Evolutionary conservation across 2,888 invertebrate species (phyloP).

Genomic region (Rotaria magnacalcarata): DNA sequence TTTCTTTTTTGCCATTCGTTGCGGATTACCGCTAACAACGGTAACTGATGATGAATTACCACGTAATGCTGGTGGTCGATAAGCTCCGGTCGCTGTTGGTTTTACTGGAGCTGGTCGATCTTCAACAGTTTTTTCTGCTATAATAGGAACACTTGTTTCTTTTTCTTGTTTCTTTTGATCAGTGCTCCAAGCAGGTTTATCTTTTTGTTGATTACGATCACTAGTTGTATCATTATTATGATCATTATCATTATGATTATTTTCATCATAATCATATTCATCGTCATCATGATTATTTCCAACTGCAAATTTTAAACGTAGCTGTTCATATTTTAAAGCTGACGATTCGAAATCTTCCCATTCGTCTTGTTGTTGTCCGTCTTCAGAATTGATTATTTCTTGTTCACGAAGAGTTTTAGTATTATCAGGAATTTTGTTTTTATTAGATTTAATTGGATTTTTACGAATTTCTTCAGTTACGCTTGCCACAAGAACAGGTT

Average conservation of each 20-base stretch:
- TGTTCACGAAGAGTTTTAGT: background rate
- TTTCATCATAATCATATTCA: background rate
- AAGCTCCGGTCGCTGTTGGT: background rate
- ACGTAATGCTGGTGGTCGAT: background rate
- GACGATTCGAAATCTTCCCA: conserved; percentile 12
- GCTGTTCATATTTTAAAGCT: background rate
- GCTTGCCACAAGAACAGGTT: background rate
- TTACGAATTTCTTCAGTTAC: background rate
- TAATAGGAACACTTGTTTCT: background rate
- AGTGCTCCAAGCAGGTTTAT: background rate
- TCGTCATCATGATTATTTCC: background rate
- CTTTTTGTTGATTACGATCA: background rate
- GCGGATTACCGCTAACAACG: background rate
- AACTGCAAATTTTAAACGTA: background rate
- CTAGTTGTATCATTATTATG: background rate
- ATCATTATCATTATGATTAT: conserved; percentile 5
- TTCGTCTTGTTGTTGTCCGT: background rate
- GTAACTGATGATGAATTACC: background rate
- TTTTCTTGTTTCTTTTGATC: background rate
- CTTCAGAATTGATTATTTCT: background rate
- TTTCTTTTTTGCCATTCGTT: background rate
- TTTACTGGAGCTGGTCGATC: background rate
- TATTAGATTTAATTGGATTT: background rate
- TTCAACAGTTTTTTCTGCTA: background rate
- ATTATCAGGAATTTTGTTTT: background rate